phyloP scores from a whole-genome alignment of 2,113 vertebrate species.

The Cryptoleucopteryx plumbea region DNA sequence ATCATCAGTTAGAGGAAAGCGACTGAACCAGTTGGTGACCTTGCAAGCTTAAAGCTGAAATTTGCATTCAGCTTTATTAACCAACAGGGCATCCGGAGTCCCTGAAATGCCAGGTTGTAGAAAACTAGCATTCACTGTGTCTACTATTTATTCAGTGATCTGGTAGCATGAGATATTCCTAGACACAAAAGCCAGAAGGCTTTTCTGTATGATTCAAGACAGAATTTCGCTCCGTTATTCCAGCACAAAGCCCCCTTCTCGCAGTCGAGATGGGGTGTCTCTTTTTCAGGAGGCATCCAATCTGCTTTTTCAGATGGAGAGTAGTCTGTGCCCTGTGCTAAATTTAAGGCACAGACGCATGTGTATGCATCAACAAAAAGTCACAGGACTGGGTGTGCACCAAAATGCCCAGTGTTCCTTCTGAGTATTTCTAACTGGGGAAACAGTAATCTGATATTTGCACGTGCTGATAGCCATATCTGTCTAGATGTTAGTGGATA shows the following conservation, averaged over 20 bases:
- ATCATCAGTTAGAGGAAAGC: not conserved
- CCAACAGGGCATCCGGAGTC: not conserved
- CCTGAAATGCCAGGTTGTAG: not conserved
- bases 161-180: not conserved
- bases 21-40: fast-evolving
- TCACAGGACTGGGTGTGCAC: not conserved
- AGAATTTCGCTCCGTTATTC: not conserved
- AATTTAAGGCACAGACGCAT: not conserved
- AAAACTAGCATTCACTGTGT: not conserved
- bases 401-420: not conserved
- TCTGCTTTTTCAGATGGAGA: not conserved
- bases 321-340: not conserved
- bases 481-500: not conserved
- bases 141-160: not conserved
- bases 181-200: not conserved
- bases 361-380: not conserved
- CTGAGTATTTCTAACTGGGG: not conserved
- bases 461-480: not conserved
- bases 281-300: not conserved
- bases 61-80: not conserved
- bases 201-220: not conserved
- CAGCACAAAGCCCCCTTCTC: not conserved
- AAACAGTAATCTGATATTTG: not conserved
- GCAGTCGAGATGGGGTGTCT: fast-evolving
- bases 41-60: not conserved